Evolutionary conservation across 2,888 invertebrate genomes (phyloP), one percentile per base, ranked within the genome.

Genomic region (Drosophila suboccidentalis): DNA sequence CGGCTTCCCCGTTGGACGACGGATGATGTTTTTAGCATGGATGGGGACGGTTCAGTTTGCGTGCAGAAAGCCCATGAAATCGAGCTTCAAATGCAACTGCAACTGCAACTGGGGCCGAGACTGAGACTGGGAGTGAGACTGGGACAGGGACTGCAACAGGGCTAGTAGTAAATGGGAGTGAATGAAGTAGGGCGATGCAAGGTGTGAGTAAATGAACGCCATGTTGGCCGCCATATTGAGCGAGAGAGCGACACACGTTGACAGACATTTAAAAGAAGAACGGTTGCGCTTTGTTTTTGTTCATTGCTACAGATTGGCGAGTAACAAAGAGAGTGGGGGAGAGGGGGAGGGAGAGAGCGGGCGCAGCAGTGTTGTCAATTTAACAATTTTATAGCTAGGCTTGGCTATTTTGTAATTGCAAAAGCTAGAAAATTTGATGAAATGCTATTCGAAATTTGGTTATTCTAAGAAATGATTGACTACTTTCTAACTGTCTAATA

Each of bases 191-290:
- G 46, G 84, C 53, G 32, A 34, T 55, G 34, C n/a, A 54, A 63
- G 67, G 74, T 75, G 84, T 86, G 72, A 70, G 77, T 47, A 87
- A 83, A 77, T 74, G 78, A 80, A 76, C 90, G 89, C 91, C 91
- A 91, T 90, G 81, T 90, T 91, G 90, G 90, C 81, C 80, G 87
- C 90, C 90, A 90, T 90, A 80, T 87, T 90, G 87, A 74, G 87
- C 77, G 75, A 71, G 71, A 68, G 75, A 69, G 47, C 58, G 55
- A 47, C 64, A 85, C 66, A 77, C 80, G 68, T 69, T 70, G 64
- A 72, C 68, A 86, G 90, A 75, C 79, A 81, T 78, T 90, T 78
- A 78, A 88, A 80, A 72, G 86, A 67, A 74, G 80, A 81, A 75
- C 68, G 81, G 59, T 78, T 87, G 86, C 82, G 80, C 71, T 87